Evolutionary conservation across 2,888 invertebrate species (phyloP).

Genomic region (Eupithecia insigniata): DNA sequence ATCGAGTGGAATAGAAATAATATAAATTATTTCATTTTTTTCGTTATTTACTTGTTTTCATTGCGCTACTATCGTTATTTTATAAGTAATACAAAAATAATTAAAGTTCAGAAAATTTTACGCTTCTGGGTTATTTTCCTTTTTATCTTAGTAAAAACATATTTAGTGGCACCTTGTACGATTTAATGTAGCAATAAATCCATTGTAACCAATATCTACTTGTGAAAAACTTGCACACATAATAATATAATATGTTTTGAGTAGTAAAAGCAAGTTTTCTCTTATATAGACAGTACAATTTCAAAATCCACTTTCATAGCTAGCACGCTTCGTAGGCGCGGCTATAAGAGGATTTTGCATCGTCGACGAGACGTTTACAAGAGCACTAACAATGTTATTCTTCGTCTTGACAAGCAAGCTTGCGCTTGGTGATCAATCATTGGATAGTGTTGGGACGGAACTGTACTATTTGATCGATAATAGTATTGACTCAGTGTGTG

Average conservation of each 20-base stretch:
- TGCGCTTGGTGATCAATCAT: slow-evolving; percentile 77
- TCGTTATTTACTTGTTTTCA: slow-evolving; percentile 7
- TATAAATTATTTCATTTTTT: slow-evolving; percentile 24
- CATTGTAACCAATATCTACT: not conserved
- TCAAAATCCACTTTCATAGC: slow-evolving; percentile 38
- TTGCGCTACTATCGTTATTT: too few species aligned
- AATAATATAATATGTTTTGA: not conserved
- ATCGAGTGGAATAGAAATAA: slow-evolving; percentile 30
- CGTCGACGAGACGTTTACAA: slow-evolving; percentile 77
- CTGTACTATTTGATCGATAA: slow-evolving; percentile 51
- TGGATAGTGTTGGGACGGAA: slow-evolving; percentile 59
- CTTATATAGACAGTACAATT: slow-evolving; percentile 21
- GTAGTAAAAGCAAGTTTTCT: not conserved
- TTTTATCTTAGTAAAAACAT: too few species aligned
- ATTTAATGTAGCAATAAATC: not conserved
- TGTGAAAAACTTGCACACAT: not conserved
- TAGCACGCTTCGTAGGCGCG: slow-evolving; percentile 50
- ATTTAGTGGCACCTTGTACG: too few species aligned
- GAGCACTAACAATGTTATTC: slow-evolving; percentile 81
- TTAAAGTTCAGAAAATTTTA: too few species aligned
- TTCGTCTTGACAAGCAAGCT: slow-evolving; percentile 75
- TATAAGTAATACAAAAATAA: too few species aligned
- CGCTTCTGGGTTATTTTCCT: too few species aligned
- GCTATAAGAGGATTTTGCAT: slow-evolving; percentile 73
- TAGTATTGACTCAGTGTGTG: slow-evolving; percentile 11